Conservation (phyloP, 2,888 invertebrate species). For the Subacronicta megacephala region DNA sequence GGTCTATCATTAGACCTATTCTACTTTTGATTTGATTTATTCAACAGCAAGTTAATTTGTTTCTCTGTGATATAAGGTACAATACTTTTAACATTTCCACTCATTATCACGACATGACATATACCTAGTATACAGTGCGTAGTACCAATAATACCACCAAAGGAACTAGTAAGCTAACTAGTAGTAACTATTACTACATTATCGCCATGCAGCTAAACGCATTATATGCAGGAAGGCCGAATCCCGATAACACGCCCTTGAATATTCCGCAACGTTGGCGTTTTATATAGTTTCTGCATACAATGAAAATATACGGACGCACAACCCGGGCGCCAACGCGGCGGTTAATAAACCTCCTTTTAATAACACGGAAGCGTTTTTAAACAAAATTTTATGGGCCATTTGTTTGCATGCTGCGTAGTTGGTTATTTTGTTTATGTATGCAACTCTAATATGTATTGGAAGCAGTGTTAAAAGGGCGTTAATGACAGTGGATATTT, state of each 20-base stretch:
- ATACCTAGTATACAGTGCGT: not conserved
- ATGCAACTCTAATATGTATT: conserved; percentile 9
- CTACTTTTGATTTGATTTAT: too few relatives aligned
- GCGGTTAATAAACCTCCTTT: conserved; percentile 7
- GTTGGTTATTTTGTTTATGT: conserved; percentile 3
- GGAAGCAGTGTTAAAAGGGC: too few relatives aligned
- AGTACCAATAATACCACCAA: conserved; percentile 9
- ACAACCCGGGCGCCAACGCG: conserved; percentile 13
- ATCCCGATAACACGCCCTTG: conserved; percentile 45
- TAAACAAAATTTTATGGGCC: conserved; percentile 18
- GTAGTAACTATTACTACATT: too few relatives aligned
- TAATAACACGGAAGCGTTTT: conserved; percentile 8
- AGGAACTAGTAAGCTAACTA: too few relatives aligned
- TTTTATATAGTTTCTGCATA: conserved; percentile 45
- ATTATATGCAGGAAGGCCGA: conserved; percentile 24
- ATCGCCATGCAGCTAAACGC: conserved; percentile 40
- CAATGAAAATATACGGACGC: conserved; percentile 41
- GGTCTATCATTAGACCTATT: too few relatives aligned
- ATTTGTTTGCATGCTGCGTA: conserved; percentile 20
- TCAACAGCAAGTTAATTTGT: too few relatives aligned
- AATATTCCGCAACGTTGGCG: conserved; percentile 28
- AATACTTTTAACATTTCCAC: conserved; percentile 11
- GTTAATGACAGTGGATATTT: too few relatives aligned
- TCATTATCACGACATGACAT: conserved; percentile 19
- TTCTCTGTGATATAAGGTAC: too few relatives aligned